Conservation (phyloP, 2,797 vertebrate species). For the Rousettus madagascariensis region DNA sequence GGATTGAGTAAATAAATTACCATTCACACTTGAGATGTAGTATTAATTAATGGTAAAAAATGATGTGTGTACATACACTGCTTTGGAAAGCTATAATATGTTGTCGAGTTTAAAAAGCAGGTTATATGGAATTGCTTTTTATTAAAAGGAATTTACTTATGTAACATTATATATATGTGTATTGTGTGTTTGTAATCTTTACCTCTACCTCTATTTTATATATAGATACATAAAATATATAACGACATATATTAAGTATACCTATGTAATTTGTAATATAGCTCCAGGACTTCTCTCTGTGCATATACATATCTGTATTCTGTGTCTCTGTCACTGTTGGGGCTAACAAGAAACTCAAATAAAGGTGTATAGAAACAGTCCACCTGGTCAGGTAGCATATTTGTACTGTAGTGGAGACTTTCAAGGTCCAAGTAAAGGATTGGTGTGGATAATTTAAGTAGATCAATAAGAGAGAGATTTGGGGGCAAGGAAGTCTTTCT, state of each 20-base stretch:
- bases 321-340: not conserved
- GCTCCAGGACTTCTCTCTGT: not conserved
- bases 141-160: not conserved
- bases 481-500: not conserved
- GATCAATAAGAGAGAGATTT: not conserved
- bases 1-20: not conserved
- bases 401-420: not conserved
- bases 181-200: not conserved
- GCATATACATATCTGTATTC: not conserved
- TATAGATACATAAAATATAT: not conserved
- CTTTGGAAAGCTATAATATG: not conserved
- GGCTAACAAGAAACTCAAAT: not conserved
- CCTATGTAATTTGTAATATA: not conserved
- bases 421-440: not conserved
- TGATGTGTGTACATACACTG: not conserved
- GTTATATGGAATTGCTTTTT: not conserved
- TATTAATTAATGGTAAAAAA: not conserved
- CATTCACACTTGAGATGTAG: not conserved
- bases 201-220: not conserved
- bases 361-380: not conserved
- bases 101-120: not conserved
- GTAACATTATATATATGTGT: not conserved
- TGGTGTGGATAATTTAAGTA: not conserved
- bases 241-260: not conserved
- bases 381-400: not conserved